Base-by-base conservation (phyloP, 2,888 invertebrate species). In the Campopleginae sp. region DNA sequence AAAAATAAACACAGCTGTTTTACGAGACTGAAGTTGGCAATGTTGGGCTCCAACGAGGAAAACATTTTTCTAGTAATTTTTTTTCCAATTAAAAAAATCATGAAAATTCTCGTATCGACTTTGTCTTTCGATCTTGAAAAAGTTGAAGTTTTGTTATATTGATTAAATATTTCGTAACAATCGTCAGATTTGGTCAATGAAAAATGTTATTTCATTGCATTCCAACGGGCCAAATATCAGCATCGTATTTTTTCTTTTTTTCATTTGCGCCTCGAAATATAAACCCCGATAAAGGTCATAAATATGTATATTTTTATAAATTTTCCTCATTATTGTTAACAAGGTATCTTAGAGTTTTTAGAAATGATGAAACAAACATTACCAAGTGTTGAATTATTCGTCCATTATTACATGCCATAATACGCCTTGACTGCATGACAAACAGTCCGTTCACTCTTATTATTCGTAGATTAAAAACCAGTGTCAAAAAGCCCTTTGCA, bases 401-500 rank as follows among this genome's bases (percentile, higher is more conserved):
- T 58, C 27, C 58, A 27, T 14, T 12, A 58, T 58, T 14, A 58
- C 58, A 58, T 58, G 58, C 58, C 58, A 58, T 58, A 58, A 58
- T 27, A 58, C 58, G 58, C 58, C 58, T 58, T 58, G 58, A 58
- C 58, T 58, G n/a, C n/a, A n/a, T n/a, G 58, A 23, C 27, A 14
- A 27, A 58, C 58, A 58, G 58, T 58, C 58, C 58, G 58, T 58
- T 58, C 27, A 58, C 58, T 58, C 14, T n/a, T n/a, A n/a, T n/a
- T n/a, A n/a, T 58, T 58, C 14, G 58, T 58, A 58, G 58, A 27
- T 58, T 58, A 58, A 58, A 58, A 27, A 6, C 27, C 58, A 58
- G 58, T 58, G 27, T 58, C 58, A 58, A 58, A 58, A 27, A 58
- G 58, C 58, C 58, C 58, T 58, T 58, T 27, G 58, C 58, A 27